Evolutionary conservation across 2,113 vertebrate species (phyloP).

Genomic region (Hydrolagus affinis): DNA sequence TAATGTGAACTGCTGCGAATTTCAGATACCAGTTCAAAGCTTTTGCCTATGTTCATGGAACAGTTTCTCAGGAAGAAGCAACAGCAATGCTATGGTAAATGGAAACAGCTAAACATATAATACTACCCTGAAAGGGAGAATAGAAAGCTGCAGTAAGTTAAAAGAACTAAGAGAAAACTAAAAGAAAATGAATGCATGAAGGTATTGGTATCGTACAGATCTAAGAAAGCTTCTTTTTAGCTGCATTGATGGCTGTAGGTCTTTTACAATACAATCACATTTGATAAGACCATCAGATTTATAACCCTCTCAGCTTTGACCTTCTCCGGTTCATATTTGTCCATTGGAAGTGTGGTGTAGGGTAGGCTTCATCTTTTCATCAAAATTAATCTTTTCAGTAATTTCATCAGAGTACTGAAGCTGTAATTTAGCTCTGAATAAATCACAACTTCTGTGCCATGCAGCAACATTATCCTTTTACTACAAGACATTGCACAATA

Average conservation of each 20-base stretch:
- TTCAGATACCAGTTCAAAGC: not conserved
- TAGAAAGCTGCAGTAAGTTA: not conserved
- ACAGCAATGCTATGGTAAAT: not conserved
- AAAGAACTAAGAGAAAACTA: not conserved
- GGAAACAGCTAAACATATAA: not conserved
- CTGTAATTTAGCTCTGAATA: not conserved
- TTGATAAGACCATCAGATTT: not conserved
- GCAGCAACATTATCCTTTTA: no score
- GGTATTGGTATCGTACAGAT: not conserved
- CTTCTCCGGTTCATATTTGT: not conserved
- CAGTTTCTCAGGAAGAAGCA: not conserved
- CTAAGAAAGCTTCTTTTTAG: not conserved
- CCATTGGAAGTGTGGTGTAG: not conserved
- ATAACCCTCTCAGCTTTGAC: not conserved
- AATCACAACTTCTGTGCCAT: not conserved
- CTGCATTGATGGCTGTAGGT: not conserved
- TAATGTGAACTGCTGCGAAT: not conserved
- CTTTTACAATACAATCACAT: no score
- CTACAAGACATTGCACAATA: no score
- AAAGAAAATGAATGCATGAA: no score
- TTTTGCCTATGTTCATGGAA: not conserved
- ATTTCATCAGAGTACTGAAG: not conserved
- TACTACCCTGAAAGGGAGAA: not conserved
- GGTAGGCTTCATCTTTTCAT: not conserved
- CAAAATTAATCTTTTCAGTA: not conserved